Evolutionary conservation across 2,113 vertebrate genomes (phyloP).

Genomic region (Mastomys natalensis): DNA sequence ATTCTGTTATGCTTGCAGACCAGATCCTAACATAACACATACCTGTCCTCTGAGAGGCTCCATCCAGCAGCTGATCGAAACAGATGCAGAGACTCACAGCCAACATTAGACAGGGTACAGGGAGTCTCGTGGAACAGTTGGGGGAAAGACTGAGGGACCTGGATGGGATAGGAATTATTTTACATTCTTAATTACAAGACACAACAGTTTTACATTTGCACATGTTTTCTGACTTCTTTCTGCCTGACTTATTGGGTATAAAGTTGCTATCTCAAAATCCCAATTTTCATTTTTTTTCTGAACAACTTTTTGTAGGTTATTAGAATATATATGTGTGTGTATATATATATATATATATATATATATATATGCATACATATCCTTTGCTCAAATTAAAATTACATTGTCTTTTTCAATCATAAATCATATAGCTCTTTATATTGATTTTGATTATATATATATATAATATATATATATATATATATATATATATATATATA

Average conservation of each 20-base stretch:
- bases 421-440: neutral
- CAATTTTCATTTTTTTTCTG: neutral
- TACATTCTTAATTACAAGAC: neutral
- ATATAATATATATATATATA: too few species aligned
- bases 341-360: too few species aligned
- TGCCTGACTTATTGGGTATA: neutral
- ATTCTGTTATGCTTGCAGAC: too few species aligned
- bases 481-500: neutral
- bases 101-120: too few species aligned
- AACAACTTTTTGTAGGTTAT: neutral
- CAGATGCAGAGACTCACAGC: too few species aligned
- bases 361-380: neutral
- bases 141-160: too few species aligned
- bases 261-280: neutral
- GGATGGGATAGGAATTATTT: neutral
- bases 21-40: too few species aligned
- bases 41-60: too few species aligned
- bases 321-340: neutral
- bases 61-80: too few species aligned
- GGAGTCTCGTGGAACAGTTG: too few species aligned
- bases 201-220: neutral
- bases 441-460: neutral
- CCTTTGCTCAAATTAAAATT: neutral
- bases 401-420: neutral
- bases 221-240: neutral